Evolutionary conservation across 1,140 invertebrate genomes (phyloP), one percentile per base, ranked within the genome.

Genomic region (Papilio dardanus): DNA sequence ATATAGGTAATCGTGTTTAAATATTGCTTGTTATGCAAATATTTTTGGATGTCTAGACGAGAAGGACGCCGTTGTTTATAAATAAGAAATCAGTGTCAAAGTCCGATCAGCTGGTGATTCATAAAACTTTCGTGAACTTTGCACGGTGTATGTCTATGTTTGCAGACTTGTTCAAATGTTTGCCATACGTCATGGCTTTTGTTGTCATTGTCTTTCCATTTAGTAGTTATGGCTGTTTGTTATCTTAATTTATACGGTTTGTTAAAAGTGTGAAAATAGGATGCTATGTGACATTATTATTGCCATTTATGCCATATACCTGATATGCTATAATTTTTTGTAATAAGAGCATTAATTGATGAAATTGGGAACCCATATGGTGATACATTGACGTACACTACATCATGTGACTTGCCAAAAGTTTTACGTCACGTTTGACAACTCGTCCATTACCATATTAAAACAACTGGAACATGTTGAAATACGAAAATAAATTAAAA

Each of bases 21-120:
- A 66, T 66, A 31, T 33, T 5, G 14, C n/a, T 66, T 66, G 30
- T 66, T 62, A 62, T 62, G 54, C 3, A 66, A 66, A 66, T 66
- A 69, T 40, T 69, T 33, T 24, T 16, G 35, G 7, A 12, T 69
- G 67, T 69, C 67, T 69, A 69, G 67, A 69, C 67, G 19, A 19
- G 67, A 69, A 69, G 33, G 67, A 37, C 67, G 31, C n/a, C 1
- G 12, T 69, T 69, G 67, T 69, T 69, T 69, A 69, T 69, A 69
- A 69, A 69, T 69, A 69, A 21, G n/a, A 35, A 21, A 69, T 35
- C 35, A 21, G 35, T 69, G 67, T 69, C n/a, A 21, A 42, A 69
- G 65, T 66, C 65, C 65, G n/a, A 35, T 33, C 65, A 33, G 30
- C 31, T 40, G 31, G 7, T 37, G 67, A 69, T 69, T 69, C 67